Evolutionary conservation across 2,797 vertebrate species (phyloP), one percentile per base, ranked within the genome.

Genomic region (Halcyon badia): DNA sequence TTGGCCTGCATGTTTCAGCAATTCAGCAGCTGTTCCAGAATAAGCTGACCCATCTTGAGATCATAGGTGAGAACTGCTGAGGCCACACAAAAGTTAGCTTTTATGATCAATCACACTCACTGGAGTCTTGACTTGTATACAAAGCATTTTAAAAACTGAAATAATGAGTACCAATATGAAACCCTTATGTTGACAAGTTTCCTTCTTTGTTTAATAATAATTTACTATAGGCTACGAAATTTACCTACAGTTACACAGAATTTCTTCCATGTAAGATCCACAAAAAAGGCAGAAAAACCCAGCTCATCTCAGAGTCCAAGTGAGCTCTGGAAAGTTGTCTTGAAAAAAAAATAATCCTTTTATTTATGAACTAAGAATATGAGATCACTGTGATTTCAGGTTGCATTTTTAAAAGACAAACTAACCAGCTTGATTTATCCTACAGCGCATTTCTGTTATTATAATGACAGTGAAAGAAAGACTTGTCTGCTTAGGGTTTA

Each of bases 11-110:
- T 28, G 35, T 5, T 87, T 75, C 68, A 91, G 64, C 82, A 77
- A 51, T 51, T 93, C 71, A 80, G 71, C 82, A 86, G 68, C 64
- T 83, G 72, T 25, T 88, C 80, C 51, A 85, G 68, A 89, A 80
- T 44, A 85, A 85, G 9, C 14, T 70, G 68, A 80, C 21, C n/a
- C 42, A 39, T 58, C 81, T 37, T 79, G 60, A 76, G 75, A 89
- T 51, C 71, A 58, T 0, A 66, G 37, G 35, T 31, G 35, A 87
- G 46, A 91, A 89, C 28, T 52, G 39, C 79, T 77, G 56, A 93
- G 31, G 42, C n/a, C 35, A 73, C 46, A 58, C 24, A 58, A 41
- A 82, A 91, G n/a, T 69, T 49, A 54, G 10, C 6, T 69, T 51
- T 54, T 60, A 79, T 51, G 42, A 79, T 51, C 37, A 19, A 4